phyloP scores from a whole-genome alignment of 2,113 vertebrate genomes.

The Chlorodrepanis virens region DNA sequence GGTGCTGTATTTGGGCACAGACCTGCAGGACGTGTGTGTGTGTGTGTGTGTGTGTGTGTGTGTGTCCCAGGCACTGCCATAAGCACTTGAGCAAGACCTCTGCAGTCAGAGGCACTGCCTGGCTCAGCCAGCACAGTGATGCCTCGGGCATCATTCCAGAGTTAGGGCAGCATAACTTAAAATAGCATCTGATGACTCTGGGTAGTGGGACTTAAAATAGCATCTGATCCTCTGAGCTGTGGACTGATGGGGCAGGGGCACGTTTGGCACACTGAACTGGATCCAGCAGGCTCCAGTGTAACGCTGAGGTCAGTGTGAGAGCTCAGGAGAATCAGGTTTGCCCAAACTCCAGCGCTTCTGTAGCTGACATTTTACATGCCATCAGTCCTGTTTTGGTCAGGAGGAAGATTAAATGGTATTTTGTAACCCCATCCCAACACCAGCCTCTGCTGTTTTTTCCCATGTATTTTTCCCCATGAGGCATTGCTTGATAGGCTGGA shows the following conservation, averaged over 20 bases:
- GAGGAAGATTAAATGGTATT: background rate
- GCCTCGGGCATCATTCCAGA: background rate
- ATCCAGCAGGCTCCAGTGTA: background rate
- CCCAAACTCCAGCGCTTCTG: background rate
- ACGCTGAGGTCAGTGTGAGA: background rate
- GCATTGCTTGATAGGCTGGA: background rate
- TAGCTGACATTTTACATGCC: background rate
- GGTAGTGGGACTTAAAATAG: background rate
- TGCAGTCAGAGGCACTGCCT: background rate
- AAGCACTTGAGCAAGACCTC: background rate
- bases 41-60: background rate
- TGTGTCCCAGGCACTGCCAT: background rate
- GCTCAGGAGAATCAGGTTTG: background rate
- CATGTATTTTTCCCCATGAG: rapidly evolving
- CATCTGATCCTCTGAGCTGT: background rate
- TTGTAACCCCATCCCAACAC: background rate
- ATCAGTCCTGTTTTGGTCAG: background rate
- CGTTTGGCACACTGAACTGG: background rate
- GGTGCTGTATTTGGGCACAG: background rate
- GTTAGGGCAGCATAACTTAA: background rate
- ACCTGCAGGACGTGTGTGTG: background rate
- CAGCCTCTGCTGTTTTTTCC: background rate
- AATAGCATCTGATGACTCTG: background rate
- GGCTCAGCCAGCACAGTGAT: rapidly evolving
- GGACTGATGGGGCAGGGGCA: background rate